Evolutionary conservation across 2,888 invertebrate genomes (phyloP).

Genomic region (Empis livida): DNA sequence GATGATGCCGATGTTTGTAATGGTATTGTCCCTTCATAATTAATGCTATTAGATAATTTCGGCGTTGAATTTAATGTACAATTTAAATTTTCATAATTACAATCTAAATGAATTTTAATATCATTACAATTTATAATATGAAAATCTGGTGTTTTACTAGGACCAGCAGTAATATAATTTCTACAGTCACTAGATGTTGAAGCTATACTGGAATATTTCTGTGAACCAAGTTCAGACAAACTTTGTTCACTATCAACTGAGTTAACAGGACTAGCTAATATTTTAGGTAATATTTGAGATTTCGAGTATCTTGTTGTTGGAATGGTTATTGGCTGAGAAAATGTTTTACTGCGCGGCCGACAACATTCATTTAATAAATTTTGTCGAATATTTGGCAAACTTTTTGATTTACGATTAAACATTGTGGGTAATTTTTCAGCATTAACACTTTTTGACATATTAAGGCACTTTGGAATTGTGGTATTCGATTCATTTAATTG

Average conservation of each 20-base stretch:
- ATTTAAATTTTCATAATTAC: background rate
- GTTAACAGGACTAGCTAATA: background rate
- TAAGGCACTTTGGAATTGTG: background rate
- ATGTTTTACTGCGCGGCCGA: slow-evolving; percentile 18
- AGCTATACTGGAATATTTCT: background rate
- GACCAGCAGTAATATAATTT: background rate
- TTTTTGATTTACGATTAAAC: slow-evolving; percentile 25
- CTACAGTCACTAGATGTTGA: background rate
- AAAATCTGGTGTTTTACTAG: too few species aligned
- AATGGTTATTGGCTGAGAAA: slow-evolving; percentile 26
- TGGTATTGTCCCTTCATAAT: slow-evolving; percentile 2
- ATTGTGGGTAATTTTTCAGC: background rate
- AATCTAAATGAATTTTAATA: slow-evolving; percentile 35
- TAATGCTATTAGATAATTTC: background rate
- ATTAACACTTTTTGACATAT: background rate
- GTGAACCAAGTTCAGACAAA: background rate
- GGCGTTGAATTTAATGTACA: too few species aligned
- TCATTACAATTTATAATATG: slow-evolving; percentile 31
- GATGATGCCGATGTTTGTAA: background rate
- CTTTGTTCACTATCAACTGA: background rate
- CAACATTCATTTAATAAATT: slow-evolving; percentile 14
- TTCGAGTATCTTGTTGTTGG: slow-evolving; percentile 24
- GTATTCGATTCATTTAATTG: background rate
- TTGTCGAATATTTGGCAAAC: slow-evolving; percentile 31
- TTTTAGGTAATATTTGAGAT: background rate